Conservation (phyloP, 2,797 vertebrate genomes). For the Helarctos malayanus region DNA sequence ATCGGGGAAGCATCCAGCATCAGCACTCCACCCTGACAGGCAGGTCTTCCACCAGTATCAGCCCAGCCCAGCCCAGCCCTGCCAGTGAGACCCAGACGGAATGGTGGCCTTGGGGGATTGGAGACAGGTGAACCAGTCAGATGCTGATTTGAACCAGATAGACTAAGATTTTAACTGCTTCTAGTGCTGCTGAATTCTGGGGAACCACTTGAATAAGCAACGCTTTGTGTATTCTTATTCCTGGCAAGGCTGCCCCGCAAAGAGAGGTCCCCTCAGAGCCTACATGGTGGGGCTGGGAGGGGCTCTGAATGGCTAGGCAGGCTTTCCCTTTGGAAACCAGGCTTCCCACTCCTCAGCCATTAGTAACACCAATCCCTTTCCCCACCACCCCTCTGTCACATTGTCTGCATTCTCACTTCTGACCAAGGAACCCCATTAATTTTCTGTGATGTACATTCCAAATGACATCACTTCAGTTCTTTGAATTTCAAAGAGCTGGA, state of each 20-base stretch:
- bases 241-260: neutral
- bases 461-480: conserved; percentile 78
- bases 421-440: conserved; percentile 78
- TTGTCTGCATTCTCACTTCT: conserved; percentile 65
- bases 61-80: neutral
- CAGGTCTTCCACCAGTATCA: neutral
- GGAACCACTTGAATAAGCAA: neutral
- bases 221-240: conserved; percentile 4
- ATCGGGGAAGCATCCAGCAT: neutral
- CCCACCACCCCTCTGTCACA: neutral
- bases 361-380: neutral
- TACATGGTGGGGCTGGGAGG: rapidly evolving
- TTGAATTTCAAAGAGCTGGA: conserved; percentile 79
- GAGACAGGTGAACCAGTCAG: neutral
- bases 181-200: neutral
- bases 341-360: neutral
- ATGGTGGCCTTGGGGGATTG: neutral
- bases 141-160: neutral
- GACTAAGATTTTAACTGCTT: neutral
- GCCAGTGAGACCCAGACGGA: neutral
- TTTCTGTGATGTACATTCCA: conserved; percentile 69
- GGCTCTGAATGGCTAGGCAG: neutral
- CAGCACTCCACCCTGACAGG: neutral
- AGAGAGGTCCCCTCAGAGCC: neutral
- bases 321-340: conserved; percentile 45